These are phyloP conservation scores for Rhabdomys pumilio DNA, from an alignment of 2,797 vertebrate species.

Conservation along the genomic window DNA sequence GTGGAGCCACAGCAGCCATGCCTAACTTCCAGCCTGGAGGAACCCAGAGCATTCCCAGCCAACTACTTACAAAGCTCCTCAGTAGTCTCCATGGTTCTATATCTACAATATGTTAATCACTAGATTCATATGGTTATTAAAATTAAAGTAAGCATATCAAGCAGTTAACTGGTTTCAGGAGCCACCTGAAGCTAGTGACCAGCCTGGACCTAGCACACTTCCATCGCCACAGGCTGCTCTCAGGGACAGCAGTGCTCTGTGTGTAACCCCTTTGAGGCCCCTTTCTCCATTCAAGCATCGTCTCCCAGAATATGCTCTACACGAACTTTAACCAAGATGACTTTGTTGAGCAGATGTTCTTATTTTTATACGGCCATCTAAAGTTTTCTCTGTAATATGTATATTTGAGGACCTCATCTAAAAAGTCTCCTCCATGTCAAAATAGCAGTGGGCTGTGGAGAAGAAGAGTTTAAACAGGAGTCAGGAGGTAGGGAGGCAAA, in stretches of 20 bases:
- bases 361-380: neutral
- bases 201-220: neutral
- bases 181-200: neutral
- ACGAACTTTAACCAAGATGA: neutral
- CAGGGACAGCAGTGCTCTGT: neutral
- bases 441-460: neutral
- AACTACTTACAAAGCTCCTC: neutral
- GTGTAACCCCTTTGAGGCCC: neutral
- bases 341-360: neutral
- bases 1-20: too few species aligned
- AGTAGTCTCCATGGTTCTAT: neutral
- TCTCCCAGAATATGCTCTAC: constrained; percentile 1
- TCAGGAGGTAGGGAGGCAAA: too few species aligned
- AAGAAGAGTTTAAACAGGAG: neutral
- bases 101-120: neutral
- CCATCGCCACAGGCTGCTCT: neutral
- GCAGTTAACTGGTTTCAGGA: neutral
- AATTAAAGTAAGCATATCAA: neutral
- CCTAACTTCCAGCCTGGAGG: too few species aligned
- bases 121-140: neutral
- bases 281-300: neutral
- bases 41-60: too few species aligned
- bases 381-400: neutral
- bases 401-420: neutral
- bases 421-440: neutral